These are phyloP conservation scores for Pimephales promelas DNA, from an alignment of 2,113 vertebrate genomes.

Conservation along the genomic window DNA sequence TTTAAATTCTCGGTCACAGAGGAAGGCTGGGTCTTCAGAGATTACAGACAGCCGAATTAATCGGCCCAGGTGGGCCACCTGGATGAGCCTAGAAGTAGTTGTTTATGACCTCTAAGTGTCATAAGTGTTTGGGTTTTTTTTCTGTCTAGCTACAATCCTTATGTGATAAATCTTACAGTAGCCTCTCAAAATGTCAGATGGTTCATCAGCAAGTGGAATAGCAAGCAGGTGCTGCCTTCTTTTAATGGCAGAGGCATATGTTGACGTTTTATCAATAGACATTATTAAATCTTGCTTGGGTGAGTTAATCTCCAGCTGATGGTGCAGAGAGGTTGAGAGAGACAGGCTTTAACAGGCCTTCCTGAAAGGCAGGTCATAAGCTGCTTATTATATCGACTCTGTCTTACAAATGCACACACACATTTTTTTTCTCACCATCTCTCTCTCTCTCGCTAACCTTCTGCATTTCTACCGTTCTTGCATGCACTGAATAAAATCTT, in stretches of 20 bases:
- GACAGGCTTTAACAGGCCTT: constrained; percentile 74
- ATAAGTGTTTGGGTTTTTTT: not conserved
- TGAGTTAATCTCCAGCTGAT: constrained; percentile 77
- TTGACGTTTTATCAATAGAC: constrained; percentile 85
- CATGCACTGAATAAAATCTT: constrained; percentile 5
- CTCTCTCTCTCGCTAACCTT: constrained; percentile 61
- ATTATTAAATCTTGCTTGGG: constrained; percentile 83
- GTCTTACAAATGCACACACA: constrained; percentile 75
- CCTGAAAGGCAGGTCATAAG: constrained; percentile 96
- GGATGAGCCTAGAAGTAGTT: constrained; percentile 41
- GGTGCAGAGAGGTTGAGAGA: constrained; percentile 64
- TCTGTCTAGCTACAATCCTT: constrained; percentile 37
- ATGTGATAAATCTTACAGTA: constrained; percentile 50
- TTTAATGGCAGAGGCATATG: constrained; percentile 79
- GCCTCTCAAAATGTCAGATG: constrained; percentile 58
- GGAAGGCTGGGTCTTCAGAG: not conserved
- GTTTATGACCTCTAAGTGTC: constrained; percentile 55
- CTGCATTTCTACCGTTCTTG: constrained; percentile 14
- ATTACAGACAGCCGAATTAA: not conserved
- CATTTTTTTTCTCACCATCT: constrained; percentile 24
- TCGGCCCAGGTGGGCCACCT: not conserved
- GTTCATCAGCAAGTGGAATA: constrained; percentile 54
- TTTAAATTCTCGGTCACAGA: constrained; percentile 6
- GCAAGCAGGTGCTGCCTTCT: constrained; percentile 54
- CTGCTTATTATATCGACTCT: constrained; percentile 99